Percentiles rank a stretch among this genome's conserved stretches.
Conservation (phyloP, 1,140 invertebrate genomes). For the Schlechtendalia chinensis region DNA sequence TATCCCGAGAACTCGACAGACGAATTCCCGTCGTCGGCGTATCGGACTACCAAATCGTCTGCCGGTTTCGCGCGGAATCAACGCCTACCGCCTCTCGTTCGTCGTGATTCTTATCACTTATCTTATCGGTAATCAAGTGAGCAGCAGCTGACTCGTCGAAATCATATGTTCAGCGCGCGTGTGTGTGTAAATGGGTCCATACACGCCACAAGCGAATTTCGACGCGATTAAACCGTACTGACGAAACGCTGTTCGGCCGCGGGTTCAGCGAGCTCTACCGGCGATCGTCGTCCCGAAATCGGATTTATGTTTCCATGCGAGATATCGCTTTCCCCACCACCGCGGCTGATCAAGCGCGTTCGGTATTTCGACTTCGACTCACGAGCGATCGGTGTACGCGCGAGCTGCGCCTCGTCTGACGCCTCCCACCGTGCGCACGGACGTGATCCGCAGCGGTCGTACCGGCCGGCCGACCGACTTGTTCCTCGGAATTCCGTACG, state of each 20-base stretch:
- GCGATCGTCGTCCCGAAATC: neutral
- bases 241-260: constrained; percentile 23
- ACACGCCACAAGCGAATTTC: neutral
- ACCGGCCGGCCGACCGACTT: neutral
- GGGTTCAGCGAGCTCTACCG: neutral
- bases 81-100: neutral
- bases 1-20: too few species aligned
- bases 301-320: neutral
- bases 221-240: neutral
- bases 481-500: too few species aligned
- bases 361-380: too few species aligned
- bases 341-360: neutral
- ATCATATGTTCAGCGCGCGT: neutral
- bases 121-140: neutral
- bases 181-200: too few species aligned
- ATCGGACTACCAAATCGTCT: too few species aligned
- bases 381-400: too few species aligned
- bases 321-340: neutral
- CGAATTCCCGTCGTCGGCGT: too few species aligned
- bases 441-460: too few species aligned
- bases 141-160: neutral
- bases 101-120: neutral
- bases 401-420: too few species aligned
- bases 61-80: too few species aligned
- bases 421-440: too few species aligned